Evolutionary conservation across 2,113 vertebrate species (phyloP), one percentile per base, ranked within the genome.

Genomic region (Calcarius ornatus): DNA sequence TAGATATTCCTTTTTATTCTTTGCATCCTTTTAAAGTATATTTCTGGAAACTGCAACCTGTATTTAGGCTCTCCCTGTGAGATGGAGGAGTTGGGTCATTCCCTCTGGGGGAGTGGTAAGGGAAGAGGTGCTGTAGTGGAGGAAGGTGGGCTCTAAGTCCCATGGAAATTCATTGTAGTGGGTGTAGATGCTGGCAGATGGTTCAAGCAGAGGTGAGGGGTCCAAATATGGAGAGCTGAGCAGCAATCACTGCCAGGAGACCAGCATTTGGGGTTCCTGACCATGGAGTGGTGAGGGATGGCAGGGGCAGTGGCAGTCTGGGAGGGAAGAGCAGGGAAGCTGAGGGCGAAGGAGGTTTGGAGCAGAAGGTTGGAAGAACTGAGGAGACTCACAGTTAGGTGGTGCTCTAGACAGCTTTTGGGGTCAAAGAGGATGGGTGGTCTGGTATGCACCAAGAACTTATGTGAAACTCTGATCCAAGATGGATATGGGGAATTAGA

Each of bases 31-130:
- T 82, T 14, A 42, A 90, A 82, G 18, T 8, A n/a, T 28, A 35
- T 48, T 91, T 85, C 40, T 69, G 28, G 25, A 28, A 76, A 40
- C 12, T 5, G 2, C 24, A 71, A 28, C 2, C 40, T 60, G 4
- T 43, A 56, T 42, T 9, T 65, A 40, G 20, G 15, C 8, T 61
- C 59, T 48, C 15, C 19, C 27, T 48, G 16, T 7, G 22, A 73
- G 38, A 75, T 17, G 15, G 22, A 54, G 21, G 11, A 88, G 19
- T 13, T 76, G 43, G 11, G 12, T 90, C 56, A 76, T 79, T 81
- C 19, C 6, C 7, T 33, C 30, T 28, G 16, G 5, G 3, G 6
- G 8, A 5, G 1, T 0, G 0, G 8, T 5, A 8, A 42, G 18
- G 33, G 45, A 69, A 12, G 17, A 65, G 54, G 11, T 21, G 10